Percentiles rank a stretch among this genome's conserved stretches.
Evolutionary conservation across 1,140 invertebrate species (phyloP).

Genomic region (Bombus sibiricus): DNA sequence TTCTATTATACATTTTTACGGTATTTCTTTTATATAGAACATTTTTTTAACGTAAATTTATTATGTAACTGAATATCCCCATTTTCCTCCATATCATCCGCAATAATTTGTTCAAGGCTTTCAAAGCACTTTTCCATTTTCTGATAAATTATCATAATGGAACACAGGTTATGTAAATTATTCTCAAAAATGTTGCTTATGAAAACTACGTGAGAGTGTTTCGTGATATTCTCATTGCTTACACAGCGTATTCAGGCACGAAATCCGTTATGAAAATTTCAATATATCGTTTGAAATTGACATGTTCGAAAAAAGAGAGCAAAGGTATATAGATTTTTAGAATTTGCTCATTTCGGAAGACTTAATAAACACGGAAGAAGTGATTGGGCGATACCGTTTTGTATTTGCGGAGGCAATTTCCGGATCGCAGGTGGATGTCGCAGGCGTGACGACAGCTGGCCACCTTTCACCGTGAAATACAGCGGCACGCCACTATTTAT

Average conservation of each 20-base stretch:
- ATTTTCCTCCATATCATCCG: neutral
- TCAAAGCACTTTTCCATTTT: neutral
- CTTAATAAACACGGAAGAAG: slow-evolving; percentile 7
- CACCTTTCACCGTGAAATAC: slow-evolving; percentile 41
- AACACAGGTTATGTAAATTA: neutral
- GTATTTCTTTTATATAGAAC: neutral
- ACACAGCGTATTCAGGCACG: too few relatives aligned
- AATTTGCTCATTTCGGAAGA: too few relatives aligned
- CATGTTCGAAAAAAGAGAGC: too few relatives aligned
- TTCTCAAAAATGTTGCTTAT: neutral
- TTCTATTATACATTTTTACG: slow-evolving; percentile 1
- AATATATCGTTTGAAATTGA: too few relatives aligned
- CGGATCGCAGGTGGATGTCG: slow-evolving; percentile 47
- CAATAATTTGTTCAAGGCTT: neutral
- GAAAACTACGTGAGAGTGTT: too few relatives aligned
- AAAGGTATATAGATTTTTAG: too few relatives aligned
- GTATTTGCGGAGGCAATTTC: slow-evolving; percentile 61
- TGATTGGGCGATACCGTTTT: slow-evolving; percentile 13
- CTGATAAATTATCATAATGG: neutral
- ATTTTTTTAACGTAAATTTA: slow-evolving; percentile 6
- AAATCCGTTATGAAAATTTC: too few relatives aligned
- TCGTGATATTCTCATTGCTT: too few relatives aligned
- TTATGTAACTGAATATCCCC: neutral
- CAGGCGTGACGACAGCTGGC: slow-evolving; percentile 26
- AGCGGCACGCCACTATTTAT: slow-evolving; percentile 17